Base-by-base conservation (phyloP, 2,888 invertebrate genomes). In the Cosmia trapezina region DNA sequence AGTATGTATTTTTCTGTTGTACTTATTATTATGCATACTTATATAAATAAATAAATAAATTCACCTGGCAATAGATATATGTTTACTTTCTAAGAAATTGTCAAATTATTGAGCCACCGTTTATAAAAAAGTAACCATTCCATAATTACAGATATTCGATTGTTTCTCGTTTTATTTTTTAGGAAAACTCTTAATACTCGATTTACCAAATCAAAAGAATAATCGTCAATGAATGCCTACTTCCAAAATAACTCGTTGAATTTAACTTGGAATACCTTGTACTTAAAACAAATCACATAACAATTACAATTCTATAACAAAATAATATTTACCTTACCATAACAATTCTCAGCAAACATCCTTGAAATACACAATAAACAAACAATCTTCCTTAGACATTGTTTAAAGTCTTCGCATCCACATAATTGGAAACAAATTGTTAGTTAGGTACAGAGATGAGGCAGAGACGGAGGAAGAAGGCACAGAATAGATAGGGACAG, bases 381-480 rank as follows among this genome's bases (percentile, higher is more conserved):
- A 51, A 67, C 68, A 60, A 56, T 64, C 8, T 12, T 43, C 33
- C 49, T 33, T 37, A 60, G 56, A 66, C 43, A 9, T 66, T 81
- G 78, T 81, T 69, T 78, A 69, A 66, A 79, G 59, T 43, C 76
- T 56, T 59, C 60, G 63, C 70, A 70, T 76, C 70, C 71, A 59
- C 56, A 72, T 80, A 77, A 80, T 80, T 80, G 72, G 64, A 65
- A 81, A 80, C 80, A 81, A 80, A 80, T 80, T 81, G 82, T 80
- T 81, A 72, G 56, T 81, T 80, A 80, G 72, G 78, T 62, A 70
- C 57, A 47, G 45, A 45, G 64, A 72, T 33, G 71, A 64, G 71
- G 12, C 8, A 4, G 33, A 41, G 7, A 41, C 8, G n/a, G 14
- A 33, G 22, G 45, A 59, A 22, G 22, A 19, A 0, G 33, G 11